Percentiles rank a stretch among this genome's conserved stretches.
phyloP scores from a whole-genome alignment of 2,888 invertebrate genomes.

The Tanypteryx hageni region DNA sequence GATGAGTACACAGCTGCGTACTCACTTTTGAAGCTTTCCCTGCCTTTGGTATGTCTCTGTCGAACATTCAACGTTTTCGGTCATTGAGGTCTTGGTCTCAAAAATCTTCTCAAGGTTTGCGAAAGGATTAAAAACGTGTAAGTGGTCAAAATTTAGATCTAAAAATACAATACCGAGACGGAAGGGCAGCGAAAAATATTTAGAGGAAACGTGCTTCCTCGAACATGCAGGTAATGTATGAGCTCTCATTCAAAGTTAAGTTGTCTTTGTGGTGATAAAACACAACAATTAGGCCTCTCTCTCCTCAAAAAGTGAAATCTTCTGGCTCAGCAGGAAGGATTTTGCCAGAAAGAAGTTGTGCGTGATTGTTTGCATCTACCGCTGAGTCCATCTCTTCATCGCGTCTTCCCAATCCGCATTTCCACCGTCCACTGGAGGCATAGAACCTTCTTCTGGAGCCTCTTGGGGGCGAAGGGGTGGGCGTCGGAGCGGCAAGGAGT shows the following conservation, averaged over 20 bases:
- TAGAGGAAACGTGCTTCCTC: background rate
- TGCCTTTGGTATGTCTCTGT: background rate
- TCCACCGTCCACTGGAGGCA: background rate
- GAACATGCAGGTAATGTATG: no score
- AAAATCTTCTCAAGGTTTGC: no score
- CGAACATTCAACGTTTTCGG: no score
- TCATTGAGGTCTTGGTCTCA: no score
- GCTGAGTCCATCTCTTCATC: constrained; percentile 32
- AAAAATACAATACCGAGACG: constrained; percentile 19
- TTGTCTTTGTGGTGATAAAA: background rate
- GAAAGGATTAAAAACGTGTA: background rate
- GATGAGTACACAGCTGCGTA: background rate
- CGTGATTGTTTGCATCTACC: constrained; percentile 14
- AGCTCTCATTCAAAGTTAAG: background rate
- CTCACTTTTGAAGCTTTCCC: background rate
- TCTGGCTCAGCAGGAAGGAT: background rate
- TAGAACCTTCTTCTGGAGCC: background rate
- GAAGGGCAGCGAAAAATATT: constrained; percentile 19
- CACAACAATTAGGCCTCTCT: background rate
- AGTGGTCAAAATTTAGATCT: background rate
- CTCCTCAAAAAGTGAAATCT: background rate
- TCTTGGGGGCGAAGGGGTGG: constrained; percentile 26
- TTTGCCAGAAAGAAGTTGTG: background rate
- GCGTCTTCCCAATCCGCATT: constrained; percentile 1
- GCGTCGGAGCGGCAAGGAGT: background rate